A percentile compares a stretch with the other conserved stretches of the same genome.
Evolutionary conservation across 2,888 invertebrate genomes (phyloP).

Genomic region (Ptilodon capucinus): DNA sequence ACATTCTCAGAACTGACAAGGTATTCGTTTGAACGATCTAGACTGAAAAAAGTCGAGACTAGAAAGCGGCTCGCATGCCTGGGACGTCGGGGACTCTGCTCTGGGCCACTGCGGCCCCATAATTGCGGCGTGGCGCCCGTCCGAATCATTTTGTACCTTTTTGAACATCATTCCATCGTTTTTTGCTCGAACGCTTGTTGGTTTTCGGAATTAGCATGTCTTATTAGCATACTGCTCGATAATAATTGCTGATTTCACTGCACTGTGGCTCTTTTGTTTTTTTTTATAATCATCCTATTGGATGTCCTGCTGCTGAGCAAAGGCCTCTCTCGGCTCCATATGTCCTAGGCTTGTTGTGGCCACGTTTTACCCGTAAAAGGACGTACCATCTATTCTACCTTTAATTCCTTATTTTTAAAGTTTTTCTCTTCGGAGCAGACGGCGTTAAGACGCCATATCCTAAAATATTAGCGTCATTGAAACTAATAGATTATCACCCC

Average conservation of each 20-base stretch:
- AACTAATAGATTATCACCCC: too few relatives aligned
- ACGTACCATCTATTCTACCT: too few relatives aligned
- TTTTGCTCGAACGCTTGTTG: conserved; percentile 72
- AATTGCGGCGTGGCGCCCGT: conserved; percentile 79
- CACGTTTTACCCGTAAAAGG: too few relatives aligned
- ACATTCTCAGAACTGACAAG: conserved; percentile 46
- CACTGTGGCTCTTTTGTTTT: too few relatives aligned
- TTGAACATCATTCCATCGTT: conserved; percentile 50
- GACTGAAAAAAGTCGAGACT: conserved; percentile 52
- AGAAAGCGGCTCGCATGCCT: conserved; percentile 49
- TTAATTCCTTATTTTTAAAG: too few relatives aligned
- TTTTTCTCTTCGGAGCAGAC: too few relatives aligned
- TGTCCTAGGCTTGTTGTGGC: too few relatives aligned
- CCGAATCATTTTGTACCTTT: conserved; percentile 58
- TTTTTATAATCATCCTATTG: too few relatives aligned
- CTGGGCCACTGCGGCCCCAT: conserved; percentile 2
- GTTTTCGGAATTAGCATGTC: conserved; percentile 82
- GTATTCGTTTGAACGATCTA: conserved; percentile 49
- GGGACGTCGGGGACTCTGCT: conserved; percentile 11
- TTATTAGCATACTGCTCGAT: conserved; percentile 80
- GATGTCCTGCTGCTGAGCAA: too few relatives aligned
- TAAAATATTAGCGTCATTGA: too few relatives aligned
- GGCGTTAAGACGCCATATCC: too few relatives aligned
- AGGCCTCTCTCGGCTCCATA: too few relatives aligned
- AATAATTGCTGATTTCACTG: conserved; percentile 76